These are phyloP conservation scores for Microctonus brassicae DNA, from an alignment of 2,888 invertebrate species.

Conservation along the genomic window DNA sequence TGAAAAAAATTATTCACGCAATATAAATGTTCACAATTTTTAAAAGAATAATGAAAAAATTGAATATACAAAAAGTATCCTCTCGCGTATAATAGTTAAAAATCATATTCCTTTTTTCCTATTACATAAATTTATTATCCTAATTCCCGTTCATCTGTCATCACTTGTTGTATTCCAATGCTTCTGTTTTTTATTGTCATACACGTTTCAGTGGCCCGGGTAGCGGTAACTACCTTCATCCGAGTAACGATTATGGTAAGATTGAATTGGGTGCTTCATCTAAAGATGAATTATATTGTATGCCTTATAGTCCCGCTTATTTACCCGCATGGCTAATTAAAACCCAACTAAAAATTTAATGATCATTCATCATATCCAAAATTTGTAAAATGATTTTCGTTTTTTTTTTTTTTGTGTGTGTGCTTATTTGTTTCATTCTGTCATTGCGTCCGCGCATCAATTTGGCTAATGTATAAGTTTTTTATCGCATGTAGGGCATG, in stretches of 20 bases:
- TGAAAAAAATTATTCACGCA: constrained; percentile 13
- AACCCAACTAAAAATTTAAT: not conserved
- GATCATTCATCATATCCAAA: not conserved
- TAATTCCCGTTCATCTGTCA: constrained; percentile 1
- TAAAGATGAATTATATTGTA: constrained; percentile 6
- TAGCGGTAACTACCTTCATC: constrained; percentile 69
- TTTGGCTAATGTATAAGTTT: not conserved
- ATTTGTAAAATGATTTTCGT: constrained; percentile 8
- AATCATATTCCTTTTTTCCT: constrained; percentile 28
- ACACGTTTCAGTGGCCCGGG: constrained; percentile 68
- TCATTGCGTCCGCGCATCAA: not conserved
- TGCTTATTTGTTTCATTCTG: not conserved
- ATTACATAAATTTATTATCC: not conserved
- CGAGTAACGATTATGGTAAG: constrained; percentile 69
- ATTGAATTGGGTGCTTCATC: constrained; percentile 53
- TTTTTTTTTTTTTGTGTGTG: not conserved
- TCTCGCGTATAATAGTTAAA: constrained; percentile 2
- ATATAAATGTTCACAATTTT: not conserved
- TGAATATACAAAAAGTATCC: not conserved
- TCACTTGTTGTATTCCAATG: constrained; percentile 52
- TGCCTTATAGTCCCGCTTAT: constrained; percentile 19
- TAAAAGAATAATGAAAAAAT: too few relatives aligned
- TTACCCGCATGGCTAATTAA: constrained; percentile 25
- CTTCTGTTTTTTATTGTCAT: constrained; percentile 64
- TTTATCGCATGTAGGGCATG: not conserved